Evolutionary conservation across 2,113 vertebrate genomes (phyloP), one percentile per base, ranked within the genome.

Genomic region (Athene cunicularia): DNA sequence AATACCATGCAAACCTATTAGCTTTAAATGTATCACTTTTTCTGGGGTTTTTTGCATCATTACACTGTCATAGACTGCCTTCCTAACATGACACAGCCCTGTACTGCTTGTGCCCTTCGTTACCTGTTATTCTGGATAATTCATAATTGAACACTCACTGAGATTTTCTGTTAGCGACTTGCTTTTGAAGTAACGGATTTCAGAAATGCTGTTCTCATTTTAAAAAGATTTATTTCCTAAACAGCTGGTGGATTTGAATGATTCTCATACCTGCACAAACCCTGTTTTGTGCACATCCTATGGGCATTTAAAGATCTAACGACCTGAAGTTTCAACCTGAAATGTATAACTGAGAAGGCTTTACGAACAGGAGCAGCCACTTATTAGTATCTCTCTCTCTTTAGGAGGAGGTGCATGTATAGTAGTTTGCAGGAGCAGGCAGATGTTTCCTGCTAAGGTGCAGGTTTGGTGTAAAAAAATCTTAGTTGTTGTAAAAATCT

Each of bases 161-260:
- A 87, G 83, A 95, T 84, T 97, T 94, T 92, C 86, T 90, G 60
- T 55, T 72, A 55, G 74, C 59, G 87, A 84, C 73, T 95, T 72
- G 72, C 20, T 81, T 95, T 93, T 71, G 77, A 86, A 86, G 47
- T 22, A 79, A 80, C 53, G n/a, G 71, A 92, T 86, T 94, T 95
- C 81, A 84, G 80, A 80, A 93, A 77, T 4, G 21, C 66, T 77
- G 70, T 62, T 88, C 72, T 82, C 66, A 23, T 82, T 91, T 81
- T 64, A 66, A 83, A 77, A 77, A 59, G 74, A 92, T 95, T 94
- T 90, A 60, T 70, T 82, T 92, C 83, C 90, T 58, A 83, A 95
- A 67, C 64, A 95, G 68, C 50, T 50, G 43, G 30, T 30, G 59
- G 83, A 79, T 56, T 33, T 33, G 80, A 80, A 39, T 19, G 21